phyloP scores from a whole-genome alignment of 2,888 invertebrate species.

The Amphipoea lucens region DNA sequence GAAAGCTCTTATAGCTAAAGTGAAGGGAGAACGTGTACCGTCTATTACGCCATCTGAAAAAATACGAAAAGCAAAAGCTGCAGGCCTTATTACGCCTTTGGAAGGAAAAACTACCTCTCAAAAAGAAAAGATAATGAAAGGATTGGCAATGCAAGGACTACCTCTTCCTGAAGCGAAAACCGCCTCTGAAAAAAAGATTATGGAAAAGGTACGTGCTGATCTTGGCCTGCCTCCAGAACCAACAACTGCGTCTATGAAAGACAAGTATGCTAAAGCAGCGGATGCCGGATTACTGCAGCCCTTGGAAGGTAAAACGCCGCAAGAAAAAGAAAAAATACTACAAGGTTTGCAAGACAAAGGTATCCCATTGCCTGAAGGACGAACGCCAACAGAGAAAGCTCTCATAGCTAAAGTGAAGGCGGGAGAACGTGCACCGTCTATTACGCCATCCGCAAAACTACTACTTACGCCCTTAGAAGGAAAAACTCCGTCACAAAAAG shows the following conservation, averaged over 20 bases:
- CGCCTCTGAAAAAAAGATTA: not conserved
- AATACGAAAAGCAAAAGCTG: not conserved
- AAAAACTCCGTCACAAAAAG: constrained; percentile 1
- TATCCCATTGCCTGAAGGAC: constrained; percentile 24
- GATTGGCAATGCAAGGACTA: constrained; percentile 14
- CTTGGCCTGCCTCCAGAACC: constrained; percentile 1
- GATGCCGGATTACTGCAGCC: constrained; percentile 3
- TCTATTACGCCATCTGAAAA: not conserved
- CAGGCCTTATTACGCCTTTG: not conserved
- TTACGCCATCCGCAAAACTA: not conserved
- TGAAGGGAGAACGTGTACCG: not conserved
- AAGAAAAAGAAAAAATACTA: constrained; percentile 17
- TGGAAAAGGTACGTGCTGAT: not conserved
- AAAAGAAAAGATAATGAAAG: not conserved
- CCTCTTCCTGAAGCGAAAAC: constrained; percentile 13
- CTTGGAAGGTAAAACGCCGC: constrained; percentile 1
- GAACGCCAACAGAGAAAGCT: constrained; percentile 20
- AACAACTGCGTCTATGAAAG: not conserved
- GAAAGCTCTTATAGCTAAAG: not conserved
- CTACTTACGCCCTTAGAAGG: not conserved
- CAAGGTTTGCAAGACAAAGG: constrained; percentile 3
- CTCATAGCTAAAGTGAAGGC: constrained; percentile 14
- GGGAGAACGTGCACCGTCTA: not conserved
- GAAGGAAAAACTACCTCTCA: not conserved
- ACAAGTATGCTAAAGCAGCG: not conserved